phyloP scores from a whole-genome alignment of 2,888 invertebrate genomes.

The Anodontia alba region DNA sequence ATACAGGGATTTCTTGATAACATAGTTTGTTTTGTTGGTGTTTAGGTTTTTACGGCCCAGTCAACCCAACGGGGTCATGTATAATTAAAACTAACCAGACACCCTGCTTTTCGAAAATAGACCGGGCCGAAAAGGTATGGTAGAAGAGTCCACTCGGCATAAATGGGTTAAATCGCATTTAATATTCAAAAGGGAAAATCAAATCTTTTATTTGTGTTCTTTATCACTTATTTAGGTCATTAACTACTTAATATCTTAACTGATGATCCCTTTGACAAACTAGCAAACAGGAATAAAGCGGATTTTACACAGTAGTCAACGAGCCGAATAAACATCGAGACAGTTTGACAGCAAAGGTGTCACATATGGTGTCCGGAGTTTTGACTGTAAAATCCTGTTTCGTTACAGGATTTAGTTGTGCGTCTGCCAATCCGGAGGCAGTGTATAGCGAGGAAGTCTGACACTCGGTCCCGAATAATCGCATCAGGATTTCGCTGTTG shows the following conservation, averaged over 20 bases:
- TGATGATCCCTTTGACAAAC: neutral
- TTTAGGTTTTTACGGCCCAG: too few species aligned
- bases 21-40: too few species aligned
- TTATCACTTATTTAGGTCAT: neutral
- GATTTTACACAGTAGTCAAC: constrained; percentile 12
- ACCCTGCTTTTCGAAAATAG: too few species aligned
- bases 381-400: neutral
- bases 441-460: neutral
- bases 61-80: too few species aligned
- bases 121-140: too few species aligned
- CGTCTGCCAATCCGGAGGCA: neutral
- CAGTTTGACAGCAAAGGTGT: constrained; percentile 8
- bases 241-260: neutral
- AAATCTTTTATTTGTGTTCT: too few species aligned
- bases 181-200: too few species aligned
- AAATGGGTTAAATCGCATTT: too few species aligned
- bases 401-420: neutral
- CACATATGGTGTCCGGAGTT: constrained; percentile 2
- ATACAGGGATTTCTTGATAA: too few species aligned
- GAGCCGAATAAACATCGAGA: neutral
- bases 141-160: too few species aligned
- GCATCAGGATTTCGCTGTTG: neutral
- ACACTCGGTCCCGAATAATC: neutral
- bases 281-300: neutral
- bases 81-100: too few species aligned